Evolutionary conservation across 2,888 invertebrate species (phyloP).

Genomic region (Seladonia tumulorum): DNA sequence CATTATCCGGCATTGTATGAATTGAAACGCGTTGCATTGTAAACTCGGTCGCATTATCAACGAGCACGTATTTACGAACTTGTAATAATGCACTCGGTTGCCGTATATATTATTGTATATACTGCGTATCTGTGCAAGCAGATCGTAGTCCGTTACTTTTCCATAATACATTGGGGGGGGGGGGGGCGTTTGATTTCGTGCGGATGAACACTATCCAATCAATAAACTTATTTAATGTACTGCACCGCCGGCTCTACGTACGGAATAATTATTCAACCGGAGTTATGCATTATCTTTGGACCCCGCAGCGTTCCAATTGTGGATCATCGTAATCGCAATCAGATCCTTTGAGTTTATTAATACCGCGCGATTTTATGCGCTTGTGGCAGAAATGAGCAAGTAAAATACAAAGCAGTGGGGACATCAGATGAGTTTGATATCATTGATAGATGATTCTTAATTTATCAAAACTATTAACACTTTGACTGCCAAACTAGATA

Average conservation of each 20-base stretch:
- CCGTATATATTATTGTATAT: background rate
- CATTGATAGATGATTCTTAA: too few relatives aligned
- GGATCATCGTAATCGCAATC: background rate
- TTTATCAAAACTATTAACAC: too few relatives aligned
- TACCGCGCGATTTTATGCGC: background rate
- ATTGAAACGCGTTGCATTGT: background rate
- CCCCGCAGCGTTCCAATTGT: background rate
- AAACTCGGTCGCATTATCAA: slow-evolving; percentile 27
- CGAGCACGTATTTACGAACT: background rate
- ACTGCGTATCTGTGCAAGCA: slow-evolving; percentile 4
- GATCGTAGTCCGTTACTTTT: slow-evolving; percentile 10
- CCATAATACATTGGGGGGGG: slow-evolving; percentile 7
- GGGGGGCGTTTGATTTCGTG: slow-evolving; percentile 3
- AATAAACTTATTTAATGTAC: slow-evolving; percentile 24
- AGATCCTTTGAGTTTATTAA: background rate
- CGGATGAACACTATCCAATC: background rate
- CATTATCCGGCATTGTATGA: slow-evolving; percentile 24
- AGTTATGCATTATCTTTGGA: too few relatives aligned
- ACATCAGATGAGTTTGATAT: too few relatives aligned
- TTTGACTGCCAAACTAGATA: too few relatives aligned
- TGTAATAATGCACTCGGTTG: slow-evolving; percentile 19
- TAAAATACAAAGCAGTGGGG: background rate
- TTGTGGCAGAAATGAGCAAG: too few relatives aligned
- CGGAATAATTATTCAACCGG: background rate
- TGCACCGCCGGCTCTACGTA: background rate